Conservation (phyloP, 2,888 invertebrate genomes). For the Acanthosepion lycidas region DNA sequence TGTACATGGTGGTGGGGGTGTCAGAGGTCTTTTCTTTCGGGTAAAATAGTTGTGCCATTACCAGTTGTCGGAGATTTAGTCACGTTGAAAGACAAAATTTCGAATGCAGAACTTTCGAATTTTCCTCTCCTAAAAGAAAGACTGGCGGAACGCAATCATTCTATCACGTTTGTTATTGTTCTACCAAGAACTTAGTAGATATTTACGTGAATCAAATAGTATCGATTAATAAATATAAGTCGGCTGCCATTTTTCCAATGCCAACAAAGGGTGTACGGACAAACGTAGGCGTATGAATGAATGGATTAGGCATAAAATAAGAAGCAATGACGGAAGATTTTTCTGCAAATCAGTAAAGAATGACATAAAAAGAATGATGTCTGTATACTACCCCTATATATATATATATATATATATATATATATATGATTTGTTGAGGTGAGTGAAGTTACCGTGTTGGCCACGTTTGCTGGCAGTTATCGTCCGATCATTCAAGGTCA, state of each 20-base stretch:
- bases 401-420: background rate
- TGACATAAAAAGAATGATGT: background rate
- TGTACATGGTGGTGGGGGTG: no score
- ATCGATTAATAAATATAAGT: background rate
- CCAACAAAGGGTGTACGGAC: background rate
- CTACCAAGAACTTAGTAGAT: no score
- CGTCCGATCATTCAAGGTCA: background rate
- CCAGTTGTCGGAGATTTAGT: no score
- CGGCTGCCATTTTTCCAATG: background rate
- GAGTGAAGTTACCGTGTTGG: background rate
- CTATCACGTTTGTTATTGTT: no score
- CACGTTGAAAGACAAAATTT: no score
- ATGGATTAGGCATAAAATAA: background rate
- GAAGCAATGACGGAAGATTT: background rate
- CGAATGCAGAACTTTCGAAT: no score
- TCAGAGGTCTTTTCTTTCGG: no score
- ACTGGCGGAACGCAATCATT: no score
- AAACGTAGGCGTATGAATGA: background rate
- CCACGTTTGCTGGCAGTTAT: no score
- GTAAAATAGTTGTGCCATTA: no score
- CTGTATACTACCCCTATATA: background rate
- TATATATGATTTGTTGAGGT: background rate
- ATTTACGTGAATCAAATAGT: background rate
- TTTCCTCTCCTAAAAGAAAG: no score
- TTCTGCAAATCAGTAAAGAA: background rate